phyloP scores from a whole-genome alignment of 2,888 invertebrate species.

The Aquatica leii region DNA sequence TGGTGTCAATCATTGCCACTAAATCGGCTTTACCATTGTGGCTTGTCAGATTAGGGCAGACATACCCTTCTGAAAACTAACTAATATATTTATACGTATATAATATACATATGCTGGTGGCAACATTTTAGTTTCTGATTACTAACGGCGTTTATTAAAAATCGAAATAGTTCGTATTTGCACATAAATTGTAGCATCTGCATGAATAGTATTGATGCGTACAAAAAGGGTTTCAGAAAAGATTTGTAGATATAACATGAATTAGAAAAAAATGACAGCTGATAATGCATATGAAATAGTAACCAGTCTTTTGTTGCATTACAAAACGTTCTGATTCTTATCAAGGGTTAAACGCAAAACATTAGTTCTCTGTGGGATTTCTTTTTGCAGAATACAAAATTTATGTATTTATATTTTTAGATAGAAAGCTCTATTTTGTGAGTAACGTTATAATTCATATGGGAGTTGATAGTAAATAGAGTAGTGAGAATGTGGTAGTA shows the following conservation, averaged over 20 bases:
- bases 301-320: neutral
- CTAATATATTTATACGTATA: conserved; percentile 41
- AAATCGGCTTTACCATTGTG: conserved; percentile 56
- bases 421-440: no score
- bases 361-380: no score
- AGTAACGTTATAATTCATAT: no score
- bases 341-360: neutral
- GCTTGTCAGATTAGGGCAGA: conserved; percentile 53
- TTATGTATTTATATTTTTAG: no score
- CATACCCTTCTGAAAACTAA: conserved; percentile 47
- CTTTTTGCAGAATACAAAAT: no score
- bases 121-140: no score
- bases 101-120: neutral
- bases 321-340: neutral
- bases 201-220: conserved; percentile 3
- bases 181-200: conserved; percentile 16
- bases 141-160: neutral
- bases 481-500: conserved; percentile 13
- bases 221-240: conserved; percentile 19
- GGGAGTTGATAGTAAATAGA: neutral
- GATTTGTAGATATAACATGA: conserved; percentile 15
- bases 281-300: conserved; percentile 14
- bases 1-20: conserved; percentile 55
- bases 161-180: neutral
- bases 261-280: conserved; percentile 16